Base-by-base conservation (phyloP, 2,797 vertebrate genomes). In the Liparis tanakae region DNA sequence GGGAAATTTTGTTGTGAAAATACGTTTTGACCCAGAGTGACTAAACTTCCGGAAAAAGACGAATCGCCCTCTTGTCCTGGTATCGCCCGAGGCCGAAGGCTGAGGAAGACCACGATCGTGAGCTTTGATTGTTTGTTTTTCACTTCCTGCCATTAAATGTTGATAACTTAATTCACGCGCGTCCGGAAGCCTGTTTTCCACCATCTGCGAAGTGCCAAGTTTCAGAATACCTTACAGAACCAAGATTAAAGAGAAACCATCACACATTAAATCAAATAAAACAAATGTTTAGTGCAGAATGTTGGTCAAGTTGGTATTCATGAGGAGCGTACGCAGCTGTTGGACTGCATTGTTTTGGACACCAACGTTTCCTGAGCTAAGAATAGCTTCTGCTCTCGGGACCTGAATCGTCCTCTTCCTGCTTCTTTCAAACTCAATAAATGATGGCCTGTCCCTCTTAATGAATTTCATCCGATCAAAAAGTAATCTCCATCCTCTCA, bases 361-460 rank as follows among this genome's bases (percentile, higher is more conserved):
- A 51, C 6, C 30, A 59, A 17, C 69, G 55, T 50, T 44, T 65
- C 9, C 20, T 30, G 43, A 46, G 60, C 72, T 37, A 59, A 75
- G 53, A 75, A 81, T 59, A 82, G 51, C 54, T 59, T 69, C 33
- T 17, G 44, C 63, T 74, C 14, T 34, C 12, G 59, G 39, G 67
- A 53, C 70, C 64, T 58, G 50, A 79, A 20, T 76, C 20, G 20
- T 46, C 59, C 70, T 61, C 54, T 37, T 72, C 65, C 51, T 79
- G 72, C 55, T 44, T 74, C 30, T 41, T 76, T 81, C 20, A 71
- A 76, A 73, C 81, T 84, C 75, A 87, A 86, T 87, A 86, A 83
- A 78, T 82, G 10, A 88, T 86, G 70, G 66, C 51, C 67, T 70
- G 44, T 74, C 67, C 55, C 17, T 59, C 12, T 71, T 78, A 71